Conservation (phyloP, 2,797 vertebrate genomes). For the Vireo griseus region DNA sequence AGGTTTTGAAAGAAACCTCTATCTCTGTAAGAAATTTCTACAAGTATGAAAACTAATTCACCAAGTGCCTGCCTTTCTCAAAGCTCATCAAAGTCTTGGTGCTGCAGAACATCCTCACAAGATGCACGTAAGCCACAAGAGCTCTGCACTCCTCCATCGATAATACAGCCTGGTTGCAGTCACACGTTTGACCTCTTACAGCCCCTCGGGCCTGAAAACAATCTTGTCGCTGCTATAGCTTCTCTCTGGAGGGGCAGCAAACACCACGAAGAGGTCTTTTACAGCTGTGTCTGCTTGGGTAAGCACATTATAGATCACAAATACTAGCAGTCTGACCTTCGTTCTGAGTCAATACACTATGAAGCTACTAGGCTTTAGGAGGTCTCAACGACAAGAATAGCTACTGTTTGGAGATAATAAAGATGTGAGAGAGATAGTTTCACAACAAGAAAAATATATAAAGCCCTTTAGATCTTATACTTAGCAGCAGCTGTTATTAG, state of each 20-base stretch:
- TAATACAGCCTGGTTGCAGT: not conserved
- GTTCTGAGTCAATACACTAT: not conserved
- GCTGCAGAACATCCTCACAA: not conserved
- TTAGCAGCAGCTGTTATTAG: not conserved
- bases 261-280: not conserved
- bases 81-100: accelerated
- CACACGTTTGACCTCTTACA: not conserved
- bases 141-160: not conserved
- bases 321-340: not conserved
- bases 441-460: not conserved
- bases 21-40: not conserved
- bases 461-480: not conserved
- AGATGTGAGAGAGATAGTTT: not conserved
- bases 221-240: not conserved
- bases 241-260: not conserved
- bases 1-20: not conserved
- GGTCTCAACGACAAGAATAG: not conserved
- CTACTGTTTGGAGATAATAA: not conserved
- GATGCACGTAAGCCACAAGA: not conserved
- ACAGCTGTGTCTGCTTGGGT: not conserved
- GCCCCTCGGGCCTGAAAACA: not conserved
- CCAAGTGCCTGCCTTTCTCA: not conserved
- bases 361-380: not conserved
- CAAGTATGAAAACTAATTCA: not conserved
- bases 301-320: not conserved